Evolutionary conservation across 2,888 invertebrate genomes (phyloP).

Genomic region (Lepas anatifera): DNA sequence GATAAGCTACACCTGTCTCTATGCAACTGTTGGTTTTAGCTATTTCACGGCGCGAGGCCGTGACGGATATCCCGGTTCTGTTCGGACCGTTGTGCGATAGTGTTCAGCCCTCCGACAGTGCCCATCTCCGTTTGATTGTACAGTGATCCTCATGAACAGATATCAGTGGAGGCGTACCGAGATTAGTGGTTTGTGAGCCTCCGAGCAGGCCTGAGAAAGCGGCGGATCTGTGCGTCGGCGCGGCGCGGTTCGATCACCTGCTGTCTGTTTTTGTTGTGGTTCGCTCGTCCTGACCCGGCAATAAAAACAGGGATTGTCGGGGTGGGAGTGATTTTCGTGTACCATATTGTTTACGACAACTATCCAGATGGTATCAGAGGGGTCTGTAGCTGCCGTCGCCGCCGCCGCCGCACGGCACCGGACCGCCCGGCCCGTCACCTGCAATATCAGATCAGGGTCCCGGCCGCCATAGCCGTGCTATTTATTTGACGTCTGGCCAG

Average conservation of each 20-base stretch:
- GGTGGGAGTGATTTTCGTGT: constrained; percentile 11
- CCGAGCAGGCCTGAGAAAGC: too few species aligned
- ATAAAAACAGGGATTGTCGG: constrained; percentile 1
- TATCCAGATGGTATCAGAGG: constrained; percentile 6
- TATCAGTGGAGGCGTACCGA: too few species aligned
- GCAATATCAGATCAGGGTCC: background rate
- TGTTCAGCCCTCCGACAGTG: too few species aligned
- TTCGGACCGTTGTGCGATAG: too few species aligned
- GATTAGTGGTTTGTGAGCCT: too few species aligned
- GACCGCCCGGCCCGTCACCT: background rate
- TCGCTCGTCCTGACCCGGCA: background rate
- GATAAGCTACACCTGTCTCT: too few species aligned
- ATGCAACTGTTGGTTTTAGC: too few species aligned
- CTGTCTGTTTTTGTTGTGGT: background rate
- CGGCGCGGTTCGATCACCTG: background rate
- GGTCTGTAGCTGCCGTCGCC: background rate
- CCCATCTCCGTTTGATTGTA: too few species aligned
- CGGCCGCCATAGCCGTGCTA: background rate
- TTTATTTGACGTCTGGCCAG: background rate
- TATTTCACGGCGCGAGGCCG: too few species aligned
- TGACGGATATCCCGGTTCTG: too few species aligned
- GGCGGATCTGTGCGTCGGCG: constrained; percentile 17
- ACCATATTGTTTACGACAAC: constrained; percentile 11
- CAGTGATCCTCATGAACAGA: too few species aligned
- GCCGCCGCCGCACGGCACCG: background rate